These are phyloP conservation scores for Eupithecia abbreviata DNA, from an alignment of 2,888 invertebrate genomes.

Conservation along the genomic window DNA sequence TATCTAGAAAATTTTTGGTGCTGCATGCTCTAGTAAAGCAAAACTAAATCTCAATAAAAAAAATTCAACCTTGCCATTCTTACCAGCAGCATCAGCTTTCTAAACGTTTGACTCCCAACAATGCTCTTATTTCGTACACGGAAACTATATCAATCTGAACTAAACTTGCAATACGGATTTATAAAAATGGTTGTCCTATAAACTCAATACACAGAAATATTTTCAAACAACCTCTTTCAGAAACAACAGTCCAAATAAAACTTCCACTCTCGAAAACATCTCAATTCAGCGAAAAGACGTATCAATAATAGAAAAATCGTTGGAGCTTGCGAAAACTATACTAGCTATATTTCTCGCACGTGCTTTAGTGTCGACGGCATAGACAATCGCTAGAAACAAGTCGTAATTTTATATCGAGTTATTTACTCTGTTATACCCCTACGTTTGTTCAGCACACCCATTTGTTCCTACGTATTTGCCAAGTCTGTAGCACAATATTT, in stretches of 20 bases:
- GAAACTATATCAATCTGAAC: not conserved
- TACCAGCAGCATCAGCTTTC: not conserved
- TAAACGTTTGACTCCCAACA: not conserved
- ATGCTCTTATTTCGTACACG: not conserved
- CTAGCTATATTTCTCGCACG: constrained; percentile 68
- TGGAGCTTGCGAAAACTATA: constrained; percentile 54
- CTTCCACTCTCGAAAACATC: constrained; percentile 29
- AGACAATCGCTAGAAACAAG: constrained; percentile 72
- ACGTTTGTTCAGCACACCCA: constrained; percentile 72
- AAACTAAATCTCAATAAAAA: not conserved
- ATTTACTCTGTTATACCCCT: constrained; percentile 66
- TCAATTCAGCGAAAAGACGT: constrained; percentile 48
- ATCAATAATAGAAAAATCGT: constrained; percentile 56
- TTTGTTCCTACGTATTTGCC: constrained; percentile 72
- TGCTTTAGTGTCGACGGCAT: constrained; percentile 60
- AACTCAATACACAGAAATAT: not conserved
- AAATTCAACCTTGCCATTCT: not conserved
- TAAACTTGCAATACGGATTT: not conserved
- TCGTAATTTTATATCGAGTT: constrained; percentile 76
- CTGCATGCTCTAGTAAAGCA: not conserved
- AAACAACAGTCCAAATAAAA: constrained; percentile 19
- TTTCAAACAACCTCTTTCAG: constrained; percentile 3
- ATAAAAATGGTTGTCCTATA: not conserved
- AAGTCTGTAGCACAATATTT: constrained; percentile 80
- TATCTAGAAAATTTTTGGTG: not conserved